phyloP scores from a whole-genome alignment of 2,113 vertebrate genomes.

The Corythornis madagascariensis region DNA sequence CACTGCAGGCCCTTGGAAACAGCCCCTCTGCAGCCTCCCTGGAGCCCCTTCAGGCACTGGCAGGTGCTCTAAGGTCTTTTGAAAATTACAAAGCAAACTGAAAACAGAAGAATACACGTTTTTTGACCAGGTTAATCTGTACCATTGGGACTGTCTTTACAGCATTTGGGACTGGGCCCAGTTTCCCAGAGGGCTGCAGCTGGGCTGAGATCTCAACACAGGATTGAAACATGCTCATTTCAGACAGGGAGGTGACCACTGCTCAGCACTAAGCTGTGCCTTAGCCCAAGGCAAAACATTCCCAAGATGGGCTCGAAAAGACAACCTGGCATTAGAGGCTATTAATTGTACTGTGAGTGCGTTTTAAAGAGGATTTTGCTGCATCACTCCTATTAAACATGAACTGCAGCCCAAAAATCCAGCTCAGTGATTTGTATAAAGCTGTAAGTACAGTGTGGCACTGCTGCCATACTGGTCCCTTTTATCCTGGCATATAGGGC shows the following conservation, averaged over 20 bases:
- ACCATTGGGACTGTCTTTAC: background rate
- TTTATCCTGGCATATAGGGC: background rate
- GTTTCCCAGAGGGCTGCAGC: background rate
- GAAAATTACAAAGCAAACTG: background rate
- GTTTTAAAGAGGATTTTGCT: background rate
- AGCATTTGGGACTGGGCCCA: accelerated
- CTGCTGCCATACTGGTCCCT: background rate
- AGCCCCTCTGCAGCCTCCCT: too few species aligned
- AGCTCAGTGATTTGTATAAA: background rate
- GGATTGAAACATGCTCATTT: background rate
- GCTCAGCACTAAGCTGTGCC: background rate
- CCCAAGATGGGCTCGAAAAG: background rate
- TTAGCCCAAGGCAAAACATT: background rate
- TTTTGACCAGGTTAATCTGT: background rate
- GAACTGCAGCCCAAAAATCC: background rate
- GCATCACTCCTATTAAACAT: background rate
- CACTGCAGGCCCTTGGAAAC: too few species aligned
- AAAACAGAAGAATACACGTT: accelerated
- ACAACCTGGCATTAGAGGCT: background rate
- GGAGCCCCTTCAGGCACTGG: too few species aligned
- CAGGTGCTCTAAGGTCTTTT: too few species aligned
- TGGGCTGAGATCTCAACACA: accelerated
- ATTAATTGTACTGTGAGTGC: background rate
- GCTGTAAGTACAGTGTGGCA: background rate
- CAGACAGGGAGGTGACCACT: background rate